Evolutionary conservation across 2,888 invertebrate species (phyloP).

Genomic region (Acanthacorydalis orientalis): DNA sequence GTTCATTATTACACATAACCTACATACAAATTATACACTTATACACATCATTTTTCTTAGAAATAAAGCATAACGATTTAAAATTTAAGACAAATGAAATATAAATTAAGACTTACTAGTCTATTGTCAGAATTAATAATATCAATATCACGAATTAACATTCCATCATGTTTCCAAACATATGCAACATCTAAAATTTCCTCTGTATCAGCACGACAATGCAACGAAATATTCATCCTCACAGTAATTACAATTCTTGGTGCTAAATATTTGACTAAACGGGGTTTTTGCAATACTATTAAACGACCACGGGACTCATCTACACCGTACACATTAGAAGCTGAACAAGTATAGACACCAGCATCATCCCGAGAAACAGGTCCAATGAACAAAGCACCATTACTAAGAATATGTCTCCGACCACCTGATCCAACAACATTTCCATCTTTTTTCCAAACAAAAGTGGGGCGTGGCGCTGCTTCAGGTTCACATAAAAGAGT

Average conservation of each 20-base stretch:
- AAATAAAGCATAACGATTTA: constrained; percentile 4
- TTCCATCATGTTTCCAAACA: constrained; percentile 80
- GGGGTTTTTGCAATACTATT: constrained; percentile 67
- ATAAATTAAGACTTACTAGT: constrained; percentile 23
- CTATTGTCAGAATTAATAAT: constrained; percentile 30
- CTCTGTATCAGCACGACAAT: constrained; percentile 74
- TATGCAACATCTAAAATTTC: constrained; percentile 79
- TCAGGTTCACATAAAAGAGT: constrained; percentile 86
- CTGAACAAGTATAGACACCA: constrained; percentile 72
- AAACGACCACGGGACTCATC: constrained; percentile 71
- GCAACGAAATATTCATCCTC: constrained; percentile 51
- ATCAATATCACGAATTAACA: constrained; percentile 54
- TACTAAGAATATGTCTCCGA: constrained; percentile 62
- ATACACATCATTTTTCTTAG: not conserved
- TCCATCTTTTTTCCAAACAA: constrained; percentile 81
- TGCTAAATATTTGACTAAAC: constrained; percentile 51
- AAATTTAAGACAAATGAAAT: constrained; percentile 3
- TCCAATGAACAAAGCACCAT: constrained; percentile 72
- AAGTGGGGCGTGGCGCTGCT: constrained; percentile 79
- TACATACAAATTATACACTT: not conserved
- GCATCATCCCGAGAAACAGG: constrained; percentile 77
- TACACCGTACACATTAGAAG: constrained; percentile 70
- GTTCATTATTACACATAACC: not conserved
- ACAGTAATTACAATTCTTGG: constrained; percentile 50
- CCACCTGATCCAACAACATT: constrained; percentile 62